Evolutionary conservation across 2,888 invertebrate species (phyloP).

Genomic region (Melinopterus prodromus): DNA sequence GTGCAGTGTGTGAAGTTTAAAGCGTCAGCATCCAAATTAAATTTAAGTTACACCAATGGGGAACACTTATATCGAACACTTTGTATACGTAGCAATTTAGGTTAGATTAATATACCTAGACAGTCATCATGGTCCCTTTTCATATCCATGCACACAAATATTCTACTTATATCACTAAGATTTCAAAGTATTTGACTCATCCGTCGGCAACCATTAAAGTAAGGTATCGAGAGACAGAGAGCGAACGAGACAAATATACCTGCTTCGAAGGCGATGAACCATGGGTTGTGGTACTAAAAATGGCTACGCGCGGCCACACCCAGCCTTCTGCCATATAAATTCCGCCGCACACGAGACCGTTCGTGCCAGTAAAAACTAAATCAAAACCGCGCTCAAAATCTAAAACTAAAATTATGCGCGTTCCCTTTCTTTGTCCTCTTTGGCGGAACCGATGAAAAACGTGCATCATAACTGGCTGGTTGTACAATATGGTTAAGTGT

Average conservation of each 20-base stretch:
- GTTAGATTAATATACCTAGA: too few relatives aligned
- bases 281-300: slow-evolving; percentile 32
- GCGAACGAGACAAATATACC: slow-evolving; percentile 1
- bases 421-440: neutral
- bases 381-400: neutral
- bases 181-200: neutral
- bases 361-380: neutral
- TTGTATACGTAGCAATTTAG: too few relatives aligned
- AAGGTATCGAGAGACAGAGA: neutral
- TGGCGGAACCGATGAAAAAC: neutral
- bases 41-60: too few relatives aligned
- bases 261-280: slow-evolving; percentile 31
- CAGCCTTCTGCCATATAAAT: slow-evolving; percentile 17
- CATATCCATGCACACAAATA: too few relatives aligned
- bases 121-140: too few relatives aligned
- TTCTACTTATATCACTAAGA: too few relatives aligned
- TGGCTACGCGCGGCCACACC: slow-evolving; percentile 36
- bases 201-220: neutral
- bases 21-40: too few relatives aligned
- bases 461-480: neutral
- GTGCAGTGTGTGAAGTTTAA: too few relatives aligned
- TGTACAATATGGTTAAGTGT: neutral
- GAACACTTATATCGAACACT: too few relatives aligned
- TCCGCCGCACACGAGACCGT: neutral
- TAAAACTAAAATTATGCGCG: neutral